These are phyloP conservation scores for Crossaster papposus DNA, from an alignment of 53 echinoderm and acorn worm species.

Conservation along the genomic window DNA sequence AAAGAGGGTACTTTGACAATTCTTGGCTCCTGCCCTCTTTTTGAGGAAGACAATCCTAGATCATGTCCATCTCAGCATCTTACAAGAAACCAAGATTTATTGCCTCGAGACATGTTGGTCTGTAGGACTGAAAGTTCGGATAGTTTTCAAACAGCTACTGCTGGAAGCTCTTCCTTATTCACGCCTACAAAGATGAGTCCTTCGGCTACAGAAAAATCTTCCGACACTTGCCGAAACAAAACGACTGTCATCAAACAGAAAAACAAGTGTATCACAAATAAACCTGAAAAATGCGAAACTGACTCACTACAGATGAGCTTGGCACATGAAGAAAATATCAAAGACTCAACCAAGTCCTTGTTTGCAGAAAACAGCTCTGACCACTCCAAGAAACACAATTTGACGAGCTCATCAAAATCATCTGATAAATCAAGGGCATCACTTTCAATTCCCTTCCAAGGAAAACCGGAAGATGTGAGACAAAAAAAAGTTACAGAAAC, in stretches of 20 bases:
- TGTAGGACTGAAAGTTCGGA: background rate
- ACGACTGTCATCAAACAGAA: background rate
- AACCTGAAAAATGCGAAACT: background rate
- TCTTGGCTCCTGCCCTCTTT: conserved; percentile 45
- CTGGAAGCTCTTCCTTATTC: conserved; percentile 28
- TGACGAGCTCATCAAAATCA: conserved; percentile 7
- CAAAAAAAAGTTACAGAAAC: background rate
- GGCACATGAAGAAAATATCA: no score
- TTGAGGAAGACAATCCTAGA: conserved; percentile 13
- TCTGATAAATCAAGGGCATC: conserved; percentile 15
- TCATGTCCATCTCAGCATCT: background rate
- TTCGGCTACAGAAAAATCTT: background rate
- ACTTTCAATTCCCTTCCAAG: conserved; percentile 54
- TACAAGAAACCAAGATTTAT: conserved; percentile 12
- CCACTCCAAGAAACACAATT: background rate
- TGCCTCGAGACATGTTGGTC: background rate
- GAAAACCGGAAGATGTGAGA: background rate
- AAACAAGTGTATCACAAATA: background rate
- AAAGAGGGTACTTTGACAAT: conserved; percentile 6
- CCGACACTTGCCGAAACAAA: background rate
- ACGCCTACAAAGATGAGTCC: conserved; percentile 11
- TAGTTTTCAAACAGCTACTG: no score
- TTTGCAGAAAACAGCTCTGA: conserved; percentile 19
- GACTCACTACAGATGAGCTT: background rate
- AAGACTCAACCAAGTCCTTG: conserved; percentile 4